Evolutionary conservation across 2,113 vertebrate genomes (phyloP), one percentile per base, ranked within the genome.

Genomic region (Pterocles orientalis): DNA sequence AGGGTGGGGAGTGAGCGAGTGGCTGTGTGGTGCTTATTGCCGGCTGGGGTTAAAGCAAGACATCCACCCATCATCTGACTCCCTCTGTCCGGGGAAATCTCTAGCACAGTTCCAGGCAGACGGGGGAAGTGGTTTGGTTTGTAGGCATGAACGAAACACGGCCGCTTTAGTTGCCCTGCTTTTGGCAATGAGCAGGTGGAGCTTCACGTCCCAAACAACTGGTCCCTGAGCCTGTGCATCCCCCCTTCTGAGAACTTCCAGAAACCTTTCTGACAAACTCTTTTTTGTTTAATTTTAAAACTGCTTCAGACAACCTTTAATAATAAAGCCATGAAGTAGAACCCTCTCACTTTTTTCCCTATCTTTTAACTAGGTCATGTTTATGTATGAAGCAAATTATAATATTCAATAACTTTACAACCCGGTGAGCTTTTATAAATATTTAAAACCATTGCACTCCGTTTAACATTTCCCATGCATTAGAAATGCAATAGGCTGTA

Each of bases 361-460:
- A 8, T 57, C 48, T 88, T 84, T 88, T 82, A 58, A 41, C 36
- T 36, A 70, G 54, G 73, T 71, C 81, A 90, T 96, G 84, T 87
- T 92, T 92, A 95, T 95, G 92, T 76, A 94, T 93, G 84, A 90
- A 75, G 65, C 28, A 92, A 93, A 96, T 94, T 81, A 84, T 81
- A 90, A 86, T 94, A 92, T 81, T 64, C 60, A 88, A 81, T 86
- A 92, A 73, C 65, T 86, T 86, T 68, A 54, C 48, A 86, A 77
- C 68, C 56, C 45, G 92, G 4, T 61, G 80, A 82, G 34, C 34
- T 86, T 95, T 88, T 93, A 95, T 96, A 94, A 96, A 96, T 96
- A 92, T 94, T 95, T 96, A 71, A 92, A 93, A 41, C 41, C 3
- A 4, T 81, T 92, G 51, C 61, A 76, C 39, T 86, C 79, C 66